These are phyloP conservation scores for Meloe dianella DNA, from an alignment of 2,888 invertebrate species.

Conservation along the genomic window DNA sequence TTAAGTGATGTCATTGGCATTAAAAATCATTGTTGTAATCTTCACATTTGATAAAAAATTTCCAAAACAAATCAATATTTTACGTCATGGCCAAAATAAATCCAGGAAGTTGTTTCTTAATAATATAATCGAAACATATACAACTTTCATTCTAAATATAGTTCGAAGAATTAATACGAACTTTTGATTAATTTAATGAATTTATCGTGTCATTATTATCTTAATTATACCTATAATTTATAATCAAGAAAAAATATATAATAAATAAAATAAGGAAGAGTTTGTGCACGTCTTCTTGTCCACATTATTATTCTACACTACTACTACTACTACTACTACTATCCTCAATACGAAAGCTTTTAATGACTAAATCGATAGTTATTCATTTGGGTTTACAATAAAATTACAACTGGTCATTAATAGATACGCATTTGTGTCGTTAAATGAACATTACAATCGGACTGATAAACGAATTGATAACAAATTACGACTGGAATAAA, in stretches of 20 bases:
- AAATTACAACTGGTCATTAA: conserved; percentile 56
- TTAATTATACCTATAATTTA: too few relatives aligned
- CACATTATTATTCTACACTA: too few relatives aligned
- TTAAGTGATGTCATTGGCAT: conserved; percentile 4
- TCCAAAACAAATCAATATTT: background rate
- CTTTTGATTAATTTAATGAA: background rate
- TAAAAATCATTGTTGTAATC: background rate
- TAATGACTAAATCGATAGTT: conserved; percentile 61
- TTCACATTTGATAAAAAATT: conserved; percentile 2
- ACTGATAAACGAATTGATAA: conserved; percentile 37
- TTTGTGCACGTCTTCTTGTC: conserved; percentile 56
- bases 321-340: too few relatives aligned
- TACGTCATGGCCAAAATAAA: background rate
- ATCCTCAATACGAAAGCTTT: conserved; percentile 50
- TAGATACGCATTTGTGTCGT: conserved; percentile 44
- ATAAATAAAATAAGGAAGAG: conserved; percentile 53
- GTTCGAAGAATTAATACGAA: background rate
- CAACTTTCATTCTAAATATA: background rate
- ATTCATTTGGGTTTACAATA: conserved; percentile 56
- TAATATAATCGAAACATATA: background rate
- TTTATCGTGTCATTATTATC: background rate
- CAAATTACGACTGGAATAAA: conserved; percentile 12
- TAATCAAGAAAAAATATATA: too few relatives aligned
- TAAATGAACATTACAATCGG: conserved; percentile 47
- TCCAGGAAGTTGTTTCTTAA: background rate